Conservation (phyloP, 2,888 invertebrate species). For the Drosophila atripex region DNA sequence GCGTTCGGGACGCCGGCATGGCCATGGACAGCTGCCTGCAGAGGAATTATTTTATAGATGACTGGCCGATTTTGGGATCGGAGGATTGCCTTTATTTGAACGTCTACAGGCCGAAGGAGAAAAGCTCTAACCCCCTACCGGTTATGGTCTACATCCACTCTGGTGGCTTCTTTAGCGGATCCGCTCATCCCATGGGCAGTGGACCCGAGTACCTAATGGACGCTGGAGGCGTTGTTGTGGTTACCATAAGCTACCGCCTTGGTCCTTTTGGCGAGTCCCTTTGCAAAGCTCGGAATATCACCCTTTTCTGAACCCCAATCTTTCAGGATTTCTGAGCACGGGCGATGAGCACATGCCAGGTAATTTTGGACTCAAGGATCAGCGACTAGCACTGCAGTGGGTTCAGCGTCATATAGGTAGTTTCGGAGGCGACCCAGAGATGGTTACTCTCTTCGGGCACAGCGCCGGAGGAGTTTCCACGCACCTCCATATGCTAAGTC, state of each 20-base stretch:
- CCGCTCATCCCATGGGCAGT: slow-evolving; percentile 77
- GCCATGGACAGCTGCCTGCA: slow-evolving; percentile 84
- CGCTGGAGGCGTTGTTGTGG: slow-evolving; percentile 81
- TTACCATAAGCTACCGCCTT: slow-evolving; percentile 82
- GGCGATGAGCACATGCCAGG: slow-evolving; percentile 83
- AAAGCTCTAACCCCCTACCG: slow-evolving; percentile 68
- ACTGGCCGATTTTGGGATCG: slow-evolving; percentile 78
- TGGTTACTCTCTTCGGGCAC: slow-evolving; percentile 84
- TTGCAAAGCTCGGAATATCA: not conserved
- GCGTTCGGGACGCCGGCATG: slow-evolving; percentile 71
- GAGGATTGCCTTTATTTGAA: slow-evolving; percentile 85
- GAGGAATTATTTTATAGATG: slow-evolving; percentile 81
- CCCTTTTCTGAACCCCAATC: fast-evolving
- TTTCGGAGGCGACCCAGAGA: slow-evolving; percentile 83
- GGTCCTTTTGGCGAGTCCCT: slow-evolving; percentile 70
- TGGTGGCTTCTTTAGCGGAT: slow-evolving; percentile 84
- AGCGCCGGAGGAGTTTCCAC: slow-evolving; percentile 84
- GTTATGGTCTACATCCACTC: slow-evolving; percentile 85
- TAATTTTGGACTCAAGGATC: slow-evolving; percentile 85
- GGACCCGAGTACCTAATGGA: slow-evolving; percentile 85
- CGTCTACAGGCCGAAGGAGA: slow-evolving; percentile 83
- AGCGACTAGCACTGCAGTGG: slow-evolving; percentile 84
- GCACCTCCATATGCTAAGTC: slow-evolving; percentile 84
- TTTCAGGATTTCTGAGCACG: slow-evolving; percentile 83
- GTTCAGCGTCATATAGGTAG: slow-evolving; percentile 82